Conservation (phyloP, 2,797 vertebrate genomes). For the Acanthurus tractus region DNA sequence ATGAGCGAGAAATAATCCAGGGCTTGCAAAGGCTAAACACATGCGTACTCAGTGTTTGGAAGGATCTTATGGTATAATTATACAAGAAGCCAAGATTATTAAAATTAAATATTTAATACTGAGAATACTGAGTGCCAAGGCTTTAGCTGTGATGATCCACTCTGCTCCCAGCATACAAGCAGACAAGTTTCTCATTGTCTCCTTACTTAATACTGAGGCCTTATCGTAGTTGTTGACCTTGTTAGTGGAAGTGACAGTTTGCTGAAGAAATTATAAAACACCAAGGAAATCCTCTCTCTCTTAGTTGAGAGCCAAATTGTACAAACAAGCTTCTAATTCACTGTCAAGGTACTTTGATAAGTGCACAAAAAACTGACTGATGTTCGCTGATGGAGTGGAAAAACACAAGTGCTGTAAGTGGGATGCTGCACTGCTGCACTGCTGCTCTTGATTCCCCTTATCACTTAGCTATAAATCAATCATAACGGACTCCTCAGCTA, state of each 20-base stretch:
- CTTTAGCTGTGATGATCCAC: conserved; percentile 24
- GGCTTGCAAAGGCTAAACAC: conserved; percentile 39
- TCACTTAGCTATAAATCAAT: conserved; percentile 62
- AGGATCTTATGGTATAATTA: conserved; percentile 58
- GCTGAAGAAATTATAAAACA: conserved; percentile 47
- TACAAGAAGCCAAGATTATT: conserved; percentile 53
- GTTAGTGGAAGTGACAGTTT: conserved; percentile 44
- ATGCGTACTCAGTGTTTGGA: conserved; percentile 45
- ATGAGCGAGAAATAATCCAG: conserved; percentile 65
- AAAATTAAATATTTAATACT: conserved; percentile 60
- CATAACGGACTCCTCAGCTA: conserved; percentile 49
- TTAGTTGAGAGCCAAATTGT: conserved; percentile 45
- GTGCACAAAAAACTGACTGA: conserved; percentile 53
- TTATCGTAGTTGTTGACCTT: conserved; percentile 59
- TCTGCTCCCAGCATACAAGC: conserved; percentile 17
- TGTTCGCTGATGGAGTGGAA: conserved; percentile 63
- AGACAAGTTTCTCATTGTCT: conserved; percentile 39
- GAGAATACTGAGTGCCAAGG: conserved; percentile 7
- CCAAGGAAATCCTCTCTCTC: background rate
- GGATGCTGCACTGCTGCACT: conserved; percentile 31
- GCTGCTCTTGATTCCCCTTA: conserved; percentile 51
- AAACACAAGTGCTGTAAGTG: conserved; percentile 45
- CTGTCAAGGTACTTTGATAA: conserved; percentile 65
- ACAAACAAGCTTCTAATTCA: conserved; percentile 62
- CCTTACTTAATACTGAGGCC: conserved; percentile 1